phyloP scores from a whole-genome alignment of 2,888 invertebrate genomes.

The Agrochola lota region DNA sequence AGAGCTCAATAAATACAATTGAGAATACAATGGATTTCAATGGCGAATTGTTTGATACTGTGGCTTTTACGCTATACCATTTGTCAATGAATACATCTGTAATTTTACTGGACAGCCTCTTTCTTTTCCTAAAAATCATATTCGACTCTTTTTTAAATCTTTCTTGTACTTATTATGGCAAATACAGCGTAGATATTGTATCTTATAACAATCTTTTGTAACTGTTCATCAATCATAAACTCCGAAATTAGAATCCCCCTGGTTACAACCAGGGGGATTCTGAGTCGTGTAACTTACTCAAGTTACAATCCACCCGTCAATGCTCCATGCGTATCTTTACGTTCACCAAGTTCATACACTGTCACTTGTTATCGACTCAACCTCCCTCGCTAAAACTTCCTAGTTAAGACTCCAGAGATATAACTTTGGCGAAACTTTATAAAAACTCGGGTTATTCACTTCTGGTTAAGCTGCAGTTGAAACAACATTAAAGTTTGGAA shows the following conservation, averaged over 20 bases:
- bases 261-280: slow-evolving; percentile 8
- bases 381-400: slow-evolving; percentile 42
- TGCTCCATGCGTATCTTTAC: slow-evolving; percentile 37
- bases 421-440: slow-evolving; percentile 39
- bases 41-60: slow-evolving; percentile 8
- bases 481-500: slow-evolving; percentile 34
- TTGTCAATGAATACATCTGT: slow-evolving; percentile 5
- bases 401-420: slow-evolving; percentile 50
- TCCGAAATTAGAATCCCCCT: not conserved
- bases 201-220: not conserved
- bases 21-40: slow-evolving; percentile 18
- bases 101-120: not conserved
- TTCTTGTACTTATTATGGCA: not conserved
- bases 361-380: slow-evolving; percentile 58
- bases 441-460: slow-evolving; percentile 58
- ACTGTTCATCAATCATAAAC: slow-evolving; percentile 21
- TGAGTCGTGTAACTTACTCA: slow-evolving; percentile 11
- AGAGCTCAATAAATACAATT: slow-evolving; percentile 14
- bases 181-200: too few species aligned
- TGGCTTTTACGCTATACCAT: not conserved
- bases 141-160: not conserved
- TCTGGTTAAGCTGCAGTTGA: slow-evolving; percentile 44
- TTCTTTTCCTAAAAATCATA: not conserved
- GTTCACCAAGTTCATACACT: slow-evolving; percentile 25
- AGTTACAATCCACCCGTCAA: slow-evolving; percentile 35